Percentiles rank a stretch among this genome's conserved stretches.
These are phyloP conservation scores for Hypolimnas misippus DNA, from an alignment of 2,888 invertebrate genomes.

Conservation along the genomic window DNA sequence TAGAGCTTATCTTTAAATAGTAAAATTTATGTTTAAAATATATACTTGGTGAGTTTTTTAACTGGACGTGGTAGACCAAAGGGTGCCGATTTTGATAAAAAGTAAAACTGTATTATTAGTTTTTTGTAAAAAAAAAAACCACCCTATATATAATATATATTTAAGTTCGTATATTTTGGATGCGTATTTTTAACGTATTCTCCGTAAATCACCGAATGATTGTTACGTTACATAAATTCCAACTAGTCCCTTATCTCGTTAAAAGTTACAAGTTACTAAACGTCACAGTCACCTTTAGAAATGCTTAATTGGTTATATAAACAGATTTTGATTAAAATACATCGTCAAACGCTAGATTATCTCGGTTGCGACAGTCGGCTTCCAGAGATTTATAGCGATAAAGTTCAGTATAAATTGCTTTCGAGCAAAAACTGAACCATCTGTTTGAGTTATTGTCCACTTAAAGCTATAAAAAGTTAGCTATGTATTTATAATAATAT, in stretches of 20 bases:
- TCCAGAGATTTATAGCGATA: conserved; percentile 43
- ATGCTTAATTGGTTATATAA: conserved; percentile 19
- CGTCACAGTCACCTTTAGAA: conserved; percentile 12
- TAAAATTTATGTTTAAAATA: too few relatives aligned
- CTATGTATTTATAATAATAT: too few relatives aligned
- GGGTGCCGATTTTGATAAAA: too few relatives aligned
- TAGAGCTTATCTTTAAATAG: too few relatives aligned
- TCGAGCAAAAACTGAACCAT: conserved; percentile 44
- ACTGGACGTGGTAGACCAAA: too few relatives aligned
- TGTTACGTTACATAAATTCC: background rate
- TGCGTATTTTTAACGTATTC: too few relatives aligned
- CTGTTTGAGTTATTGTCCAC: conserved; percentile 22
- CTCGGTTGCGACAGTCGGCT: conserved; percentile 38
- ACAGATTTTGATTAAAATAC: conserved; percentile 31
- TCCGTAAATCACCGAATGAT: background rate
- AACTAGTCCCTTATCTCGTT: conserved; percentile 3
- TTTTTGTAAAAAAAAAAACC: too few relatives aligned
- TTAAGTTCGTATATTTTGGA: too few relatives aligned
- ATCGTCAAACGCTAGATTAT: conserved; percentile 22
- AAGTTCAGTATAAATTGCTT: conserved; percentile 47
- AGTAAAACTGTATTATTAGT: too few relatives aligned
- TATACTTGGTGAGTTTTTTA: too few relatives aligned
- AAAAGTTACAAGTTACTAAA: conserved; percentile 8
- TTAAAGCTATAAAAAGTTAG: conserved; percentile 16
- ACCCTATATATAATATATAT: too few relatives aligned